Percentiles rank a stretch among this genome's conserved stretches.
Evolutionary conservation across 53 echinoderm and acorn worm species (phyloP).

Genomic region (Astropecten irregularis): DNA sequence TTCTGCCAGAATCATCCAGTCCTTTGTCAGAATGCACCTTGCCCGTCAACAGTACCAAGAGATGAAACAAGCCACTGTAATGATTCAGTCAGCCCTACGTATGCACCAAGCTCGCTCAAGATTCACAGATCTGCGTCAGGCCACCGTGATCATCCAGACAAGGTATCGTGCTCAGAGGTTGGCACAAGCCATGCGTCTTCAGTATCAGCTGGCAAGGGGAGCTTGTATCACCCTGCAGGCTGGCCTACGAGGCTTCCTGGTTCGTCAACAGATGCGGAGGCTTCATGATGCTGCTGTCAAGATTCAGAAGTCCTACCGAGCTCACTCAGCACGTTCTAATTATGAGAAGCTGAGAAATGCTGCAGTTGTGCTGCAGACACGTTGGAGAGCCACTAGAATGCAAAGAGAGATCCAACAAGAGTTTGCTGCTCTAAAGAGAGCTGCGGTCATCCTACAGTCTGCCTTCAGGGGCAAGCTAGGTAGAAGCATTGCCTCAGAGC

Average conservation of each 20-base stretch:
- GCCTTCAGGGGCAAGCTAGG: slow-evolving; percentile 48
- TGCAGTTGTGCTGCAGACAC: slow-evolving; percentile 60
- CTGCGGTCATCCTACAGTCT: slow-evolving; percentile 65
- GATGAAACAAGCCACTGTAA: slow-evolving; percentile 9
- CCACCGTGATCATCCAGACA: slow-evolving; percentile 38
- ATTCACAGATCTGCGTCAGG: slow-evolving; percentile 19
- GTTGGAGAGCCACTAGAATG: slow-evolving; percentile 25
- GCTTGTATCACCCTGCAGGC: slow-evolving; percentile 63
- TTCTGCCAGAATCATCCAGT: slow-evolving; percentile 74
- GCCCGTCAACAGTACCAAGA: slow-evolving; percentile 21
- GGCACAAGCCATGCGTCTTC: not conserved
- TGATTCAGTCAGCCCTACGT: slow-evolving; percentile 53
- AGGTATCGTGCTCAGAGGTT: slow-evolving; percentile 31
- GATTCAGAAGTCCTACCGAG: slow-evolving; percentile 73
- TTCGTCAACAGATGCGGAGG: slow-evolving; percentile 21
- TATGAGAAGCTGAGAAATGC: slow-evolving; percentile 55
- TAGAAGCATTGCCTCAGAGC: slow-evolving; percentile 28
- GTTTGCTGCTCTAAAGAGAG: slow-evolving; percentile 41
- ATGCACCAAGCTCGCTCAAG: slow-evolving; percentile 37
- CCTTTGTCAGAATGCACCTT: slow-evolving; percentile 67
- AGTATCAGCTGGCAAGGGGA: slow-evolving; percentile 18
- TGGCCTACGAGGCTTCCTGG: slow-evolving; percentile 38
- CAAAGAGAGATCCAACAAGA: not conserved
- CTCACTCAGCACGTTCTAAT: not conserved
- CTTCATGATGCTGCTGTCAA: slow-evolving; percentile 62